Percentiles rank a stretch among this genome's conserved stretches.
Evolutionary conservation across 2,113 vertebrate species (phyloP).

Genomic region (Panthera tigris): DNA sequence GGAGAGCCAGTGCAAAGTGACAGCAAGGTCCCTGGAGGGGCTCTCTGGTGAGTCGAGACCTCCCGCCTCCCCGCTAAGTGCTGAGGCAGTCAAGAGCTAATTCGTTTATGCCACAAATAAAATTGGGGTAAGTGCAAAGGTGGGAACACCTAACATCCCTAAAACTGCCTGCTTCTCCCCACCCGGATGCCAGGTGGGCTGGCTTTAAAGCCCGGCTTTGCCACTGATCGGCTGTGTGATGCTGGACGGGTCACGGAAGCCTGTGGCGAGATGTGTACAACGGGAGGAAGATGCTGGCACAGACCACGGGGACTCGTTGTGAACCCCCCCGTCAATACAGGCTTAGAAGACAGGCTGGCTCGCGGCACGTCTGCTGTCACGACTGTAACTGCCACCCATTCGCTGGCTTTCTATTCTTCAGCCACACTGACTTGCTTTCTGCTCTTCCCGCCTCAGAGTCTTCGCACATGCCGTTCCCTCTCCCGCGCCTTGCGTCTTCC

Average conservation of each 20-base stretch:
- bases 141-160: background rate
- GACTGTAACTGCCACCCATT: too few species aligned
- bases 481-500: rapidly evolving
- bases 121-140: background rate
- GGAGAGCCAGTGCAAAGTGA: background rate
- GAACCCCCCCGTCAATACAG: background rate
- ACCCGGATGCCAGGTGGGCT: background rate
- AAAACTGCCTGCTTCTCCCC: too few species aligned
- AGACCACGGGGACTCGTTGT: rapidly evolving
- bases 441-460: background rate
- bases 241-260: background rate
- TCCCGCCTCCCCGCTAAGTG: background rate
- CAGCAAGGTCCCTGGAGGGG: background rate
- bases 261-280: background rate
- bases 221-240: background rate
- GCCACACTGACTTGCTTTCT: background rate
- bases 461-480: background rate
- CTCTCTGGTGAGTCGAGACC: background rate
- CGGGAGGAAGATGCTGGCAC: rapidly evolving
- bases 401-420: background rate
- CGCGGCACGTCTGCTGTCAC: too few species aligned
- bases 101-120: background rate
- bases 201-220: background rate
- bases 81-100: background rate
- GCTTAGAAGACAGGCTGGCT: background rate